Evolutionary conservation across 2,113 vertebrate genomes (phyloP).

Genomic region (Nyctibius bracteatus): DNA sequence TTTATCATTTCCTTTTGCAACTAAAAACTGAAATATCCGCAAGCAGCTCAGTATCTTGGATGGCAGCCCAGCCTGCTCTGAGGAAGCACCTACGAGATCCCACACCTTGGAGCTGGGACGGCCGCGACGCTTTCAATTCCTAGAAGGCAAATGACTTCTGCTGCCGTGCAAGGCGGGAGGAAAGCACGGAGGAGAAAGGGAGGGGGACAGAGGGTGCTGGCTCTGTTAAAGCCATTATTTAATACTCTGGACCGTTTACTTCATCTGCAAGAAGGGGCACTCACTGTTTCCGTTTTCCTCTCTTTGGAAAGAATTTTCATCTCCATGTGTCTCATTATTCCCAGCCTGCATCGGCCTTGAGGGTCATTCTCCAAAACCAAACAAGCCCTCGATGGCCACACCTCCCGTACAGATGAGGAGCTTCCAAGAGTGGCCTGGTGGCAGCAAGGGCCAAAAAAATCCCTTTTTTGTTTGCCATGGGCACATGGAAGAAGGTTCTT

Average conservation of each 20-base stretch:
- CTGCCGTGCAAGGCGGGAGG: neutral
- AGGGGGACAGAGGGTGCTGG: neutral
- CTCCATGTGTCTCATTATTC: accelerated
- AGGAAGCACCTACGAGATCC: constrained; percentile 28
- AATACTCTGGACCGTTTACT: neutral
- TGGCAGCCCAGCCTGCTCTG: constrained; percentile 5
- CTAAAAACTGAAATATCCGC: neutral
- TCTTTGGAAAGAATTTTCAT: neutral
- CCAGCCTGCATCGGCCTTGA: neutral
- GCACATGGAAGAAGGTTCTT: neutral
- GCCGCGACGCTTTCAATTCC: neutral
- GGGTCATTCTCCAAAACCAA: neutral
- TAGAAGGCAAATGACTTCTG: constrained; percentile 52
- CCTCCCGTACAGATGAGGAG: neutral
- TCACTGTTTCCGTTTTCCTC: neutral
- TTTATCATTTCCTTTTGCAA: neutral
- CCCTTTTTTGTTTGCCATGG: neutral
- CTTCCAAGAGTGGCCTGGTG: neutral
- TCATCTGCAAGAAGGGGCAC: neutral
- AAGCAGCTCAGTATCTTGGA: neutral
- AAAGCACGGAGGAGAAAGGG: neutral
- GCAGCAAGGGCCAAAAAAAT: neutral
- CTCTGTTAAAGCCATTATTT: neutral
- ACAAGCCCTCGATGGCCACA: neutral
- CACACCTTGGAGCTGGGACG: neutral